Evolutionary conservation across 37 sponge, comb jelly and placozoan species (phyloP).

Genomic region (Oscarella lobularis): DNA sequence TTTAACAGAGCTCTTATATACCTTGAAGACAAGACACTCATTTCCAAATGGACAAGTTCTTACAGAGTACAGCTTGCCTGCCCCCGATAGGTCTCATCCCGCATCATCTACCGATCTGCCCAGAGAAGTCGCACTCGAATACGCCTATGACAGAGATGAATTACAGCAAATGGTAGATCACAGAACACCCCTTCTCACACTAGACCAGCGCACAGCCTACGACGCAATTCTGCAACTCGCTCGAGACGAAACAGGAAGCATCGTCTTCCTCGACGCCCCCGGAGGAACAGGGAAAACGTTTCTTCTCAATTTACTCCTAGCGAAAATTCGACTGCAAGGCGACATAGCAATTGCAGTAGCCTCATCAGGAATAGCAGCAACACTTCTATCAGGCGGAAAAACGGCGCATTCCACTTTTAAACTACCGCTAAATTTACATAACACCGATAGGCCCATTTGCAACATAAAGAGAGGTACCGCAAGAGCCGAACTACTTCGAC

Average conservation of each 20-base stretch:
- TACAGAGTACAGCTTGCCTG: not conserved
- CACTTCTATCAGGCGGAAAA: conserved; percentile 12
- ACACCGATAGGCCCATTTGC: conserved; percentile 8
- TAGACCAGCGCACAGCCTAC: not conserved
- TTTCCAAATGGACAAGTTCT: not conserved
- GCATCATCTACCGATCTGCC: too few species aligned
- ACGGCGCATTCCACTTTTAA: conserved; percentile 26
- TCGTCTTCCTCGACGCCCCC: not conserved
- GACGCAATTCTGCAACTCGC: conserved; percentile 4
- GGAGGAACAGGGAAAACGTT: conserved; percentile 6
- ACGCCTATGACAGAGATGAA: too few species aligned
- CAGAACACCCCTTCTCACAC: not conserved
- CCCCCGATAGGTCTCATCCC: not conserved
- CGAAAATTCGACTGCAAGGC: conserved; percentile 6
- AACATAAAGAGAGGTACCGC: conserved; percentile 20
- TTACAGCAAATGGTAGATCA: not conserved
- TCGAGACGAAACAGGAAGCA: conserved; percentile 13
- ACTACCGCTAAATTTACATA: conserved; percentile 9
- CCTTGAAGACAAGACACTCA: not conserved
- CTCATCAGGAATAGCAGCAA: conserved; percentile 32
- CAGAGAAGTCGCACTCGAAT: too few species aligned
- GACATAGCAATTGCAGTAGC: conserved; percentile 25
- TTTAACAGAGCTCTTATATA: not conserved
- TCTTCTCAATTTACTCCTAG: conserved; percentile 11
- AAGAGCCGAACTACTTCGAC: conserved; percentile 5